A percentile compares a stretch with the other conserved stretches of the same genome.
Conservation (phyloP, 2,113 vertebrate genomes). For the Channa maculata region DNA sequence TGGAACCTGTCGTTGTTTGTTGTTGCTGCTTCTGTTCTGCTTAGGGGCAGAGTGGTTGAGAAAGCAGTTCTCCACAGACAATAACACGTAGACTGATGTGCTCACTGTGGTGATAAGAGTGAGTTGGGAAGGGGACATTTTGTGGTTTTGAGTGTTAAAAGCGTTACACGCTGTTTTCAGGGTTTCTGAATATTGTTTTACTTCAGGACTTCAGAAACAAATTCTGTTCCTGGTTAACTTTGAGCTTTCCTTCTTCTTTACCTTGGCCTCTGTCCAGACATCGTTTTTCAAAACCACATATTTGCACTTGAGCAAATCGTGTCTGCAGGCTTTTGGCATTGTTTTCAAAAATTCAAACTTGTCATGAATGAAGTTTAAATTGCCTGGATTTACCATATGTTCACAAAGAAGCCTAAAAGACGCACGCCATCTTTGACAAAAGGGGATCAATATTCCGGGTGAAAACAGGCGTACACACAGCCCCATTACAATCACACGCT, state of each 20-base stretch:
- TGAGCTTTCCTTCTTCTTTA: constrained; percentile 2
- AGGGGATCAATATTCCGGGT: constrained; percentile 67
- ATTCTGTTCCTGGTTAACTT: background rate
- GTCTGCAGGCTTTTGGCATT: constrained; percentile 22
- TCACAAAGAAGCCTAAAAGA: constrained; percentile 3
- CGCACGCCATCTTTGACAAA: constrained; percentile 32
- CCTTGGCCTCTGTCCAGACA: constrained; percentile 4
- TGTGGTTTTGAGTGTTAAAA: background rate
- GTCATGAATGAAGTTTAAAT: constrained; percentile 12
- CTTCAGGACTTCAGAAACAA: constrained; percentile 1
- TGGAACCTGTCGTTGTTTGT: constrained; percentile 20
- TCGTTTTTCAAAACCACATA: constrained; percentile 14
- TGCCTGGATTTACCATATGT: constrained; percentile 8
- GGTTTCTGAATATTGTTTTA: constrained; percentile 16
- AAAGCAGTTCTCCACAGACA: constrained; percentile 19
- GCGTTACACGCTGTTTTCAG: constrained; percentile 4
- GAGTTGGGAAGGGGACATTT: constrained; percentile 2
- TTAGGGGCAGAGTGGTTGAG: constrained; percentile 8
- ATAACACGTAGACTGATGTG: constrained; percentile 21
- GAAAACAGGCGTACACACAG: constrained; percentile 41
- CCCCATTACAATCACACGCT: constrained; percentile 65
- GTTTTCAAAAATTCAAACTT: constrained; percentile 25
- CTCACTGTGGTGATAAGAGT: constrained; percentile 14
- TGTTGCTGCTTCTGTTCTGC: constrained; percentile 2
- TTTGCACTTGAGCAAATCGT: constrained; percentile 15